A percentile compares a stretch with the other conserved stretches of the same genome.
These are phyloP conservation scores for Megaustenia siamemsis DNA, from an alignment of 2,888 invertebrate species.

Conservation along the genomic window DNA sequence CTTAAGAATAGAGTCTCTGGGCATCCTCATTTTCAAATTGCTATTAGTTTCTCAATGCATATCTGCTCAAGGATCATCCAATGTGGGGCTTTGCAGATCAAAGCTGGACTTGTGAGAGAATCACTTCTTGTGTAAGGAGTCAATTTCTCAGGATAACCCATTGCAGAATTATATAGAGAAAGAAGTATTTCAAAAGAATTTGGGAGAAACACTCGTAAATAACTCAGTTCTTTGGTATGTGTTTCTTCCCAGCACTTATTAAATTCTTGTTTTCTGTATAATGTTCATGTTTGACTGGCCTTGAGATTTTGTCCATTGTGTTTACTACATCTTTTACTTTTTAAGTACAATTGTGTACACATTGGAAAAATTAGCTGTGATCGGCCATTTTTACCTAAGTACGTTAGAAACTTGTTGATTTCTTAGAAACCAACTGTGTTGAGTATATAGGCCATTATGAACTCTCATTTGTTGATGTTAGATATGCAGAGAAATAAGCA, in stretches of 20 bases:
- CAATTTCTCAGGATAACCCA: too few species aligned
- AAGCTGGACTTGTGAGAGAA: neutral
- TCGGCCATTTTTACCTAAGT: conserved; percentile 17
- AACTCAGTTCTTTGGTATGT: too few species aligned
- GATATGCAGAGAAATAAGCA: neutral
- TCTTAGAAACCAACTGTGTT: too few species aligned
- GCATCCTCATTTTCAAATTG: neutral
- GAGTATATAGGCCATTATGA: too few species aligned
- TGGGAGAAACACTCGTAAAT: too few species aligned
- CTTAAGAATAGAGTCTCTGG: conserved; percentile 13
- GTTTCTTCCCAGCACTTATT: neutral
- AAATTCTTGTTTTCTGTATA: conserved; percentile 47
- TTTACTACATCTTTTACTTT: too few species aligned
- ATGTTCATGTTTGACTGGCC: too few species aligned
- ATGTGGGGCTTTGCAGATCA: too few species aligned
- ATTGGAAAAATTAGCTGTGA: conserved; percentile 44
- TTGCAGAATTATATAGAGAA: too few species aligned
- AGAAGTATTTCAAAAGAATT: too few species aligned
- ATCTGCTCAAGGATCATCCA: neutral
- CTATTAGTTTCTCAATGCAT: neutral
- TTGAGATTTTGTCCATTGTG: too few species aligned
- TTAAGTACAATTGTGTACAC: conserved; percentile 53
- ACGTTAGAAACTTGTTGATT: too few species aligned
- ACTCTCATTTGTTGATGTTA: neutral
- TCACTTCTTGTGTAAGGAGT: neutral